Base-by-base conservation (phyloP, 1,140 invertebrate species). In the Adoxophyes honmai region DNA sequence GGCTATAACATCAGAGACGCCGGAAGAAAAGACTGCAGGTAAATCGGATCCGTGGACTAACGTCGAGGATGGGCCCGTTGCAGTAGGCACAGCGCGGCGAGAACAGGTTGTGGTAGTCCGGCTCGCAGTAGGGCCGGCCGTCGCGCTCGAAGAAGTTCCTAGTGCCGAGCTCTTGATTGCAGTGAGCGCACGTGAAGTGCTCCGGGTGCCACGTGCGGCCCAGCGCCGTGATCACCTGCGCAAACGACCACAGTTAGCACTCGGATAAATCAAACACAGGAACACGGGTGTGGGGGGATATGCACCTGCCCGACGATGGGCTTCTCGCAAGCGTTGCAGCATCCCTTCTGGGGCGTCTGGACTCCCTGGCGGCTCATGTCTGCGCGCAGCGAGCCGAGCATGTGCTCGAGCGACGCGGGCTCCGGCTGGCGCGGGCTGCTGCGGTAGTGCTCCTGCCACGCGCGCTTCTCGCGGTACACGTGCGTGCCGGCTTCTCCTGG, bases 131-230 rank as follows among this genome's bases (percentile, higher is more conserved):
- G 0, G 98, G 98, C 69, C 94, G 93, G 37, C 96, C 96, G 65
- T 99, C 98, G 48, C 98, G 91, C 86, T 99, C 99, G 84, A 99
- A 99, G 92, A 99, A 99, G 89, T 98, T 99, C 73, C 97, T 93
- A 37, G 98, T 99, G 11, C 98, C 98, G 64, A 99, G 89, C 86
- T 99, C 97, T 75, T 98, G 95, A 57, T 95, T 96, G 92, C 98
- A 99, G 80, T 99, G 97, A 55, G 95, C 95, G 91, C 99, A 99
- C 3, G 94, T 96, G 89, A 99, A 99, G 86, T 99, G 98, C 90
- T 99, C 98, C 8, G 98, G 98, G 89, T 99, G 98, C 98, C 98
- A 99, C n/a, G 98, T 98, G 88, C 98, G 97, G 18, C 98, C 98
- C 67, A 99, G 79, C 0, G 98, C 98, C 33, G 98, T 99, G 68